Base-by-base conservation (phyloP, 2,113 vertebrate species). In the Sapajus apella region DNA sequence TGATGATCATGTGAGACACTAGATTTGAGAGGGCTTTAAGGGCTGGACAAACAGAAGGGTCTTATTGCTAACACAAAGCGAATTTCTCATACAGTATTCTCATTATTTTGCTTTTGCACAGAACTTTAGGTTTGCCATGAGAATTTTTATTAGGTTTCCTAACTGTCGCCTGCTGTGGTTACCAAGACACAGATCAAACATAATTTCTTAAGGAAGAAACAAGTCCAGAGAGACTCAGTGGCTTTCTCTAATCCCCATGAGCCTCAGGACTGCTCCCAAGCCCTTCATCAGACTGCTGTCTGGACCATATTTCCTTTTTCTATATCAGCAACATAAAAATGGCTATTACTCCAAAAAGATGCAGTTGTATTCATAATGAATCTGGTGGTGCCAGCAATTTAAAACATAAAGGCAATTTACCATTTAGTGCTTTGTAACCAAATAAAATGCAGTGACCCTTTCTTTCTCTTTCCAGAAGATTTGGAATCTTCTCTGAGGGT, bases 341-440 rank as follows among this genome's bases (percentile, higher is more conserved):
- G 66, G 27, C 86, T 55, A 37, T 70, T 70, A 79, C 3, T 58
- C 50, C 52, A 37, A 18, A 64, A 88, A 85, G 91, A 89, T 52
- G 35, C 25, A 32, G 73, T 73, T 35, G 50, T 37, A 35, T 82
- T 52, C 89, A 47, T 14, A 27, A 11, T 6, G 52, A 86, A 75
- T 80, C 91, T 58, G 68, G 89, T 45, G 68, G 58, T 17, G 37
- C 77, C 91, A 23, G 94, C 85, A 68, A 82, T 95, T 96, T 87
- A 85, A 95, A 85, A 88, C n/a, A 18, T 55, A 61, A 81, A 96
- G 52, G 86, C 93, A 95, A 93, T 93, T 95, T 94, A 21, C 86
- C 66, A 16, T 56, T 86, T 52, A 79, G 32, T 76, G 79, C 47
- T 97, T 83, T 21, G 21, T 43, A 52, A 55, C 47, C 86, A 90